phyloP scores from a whole-genome alignment of 2,797 vertebrate species.

The Poecilia velifera region DNA sequence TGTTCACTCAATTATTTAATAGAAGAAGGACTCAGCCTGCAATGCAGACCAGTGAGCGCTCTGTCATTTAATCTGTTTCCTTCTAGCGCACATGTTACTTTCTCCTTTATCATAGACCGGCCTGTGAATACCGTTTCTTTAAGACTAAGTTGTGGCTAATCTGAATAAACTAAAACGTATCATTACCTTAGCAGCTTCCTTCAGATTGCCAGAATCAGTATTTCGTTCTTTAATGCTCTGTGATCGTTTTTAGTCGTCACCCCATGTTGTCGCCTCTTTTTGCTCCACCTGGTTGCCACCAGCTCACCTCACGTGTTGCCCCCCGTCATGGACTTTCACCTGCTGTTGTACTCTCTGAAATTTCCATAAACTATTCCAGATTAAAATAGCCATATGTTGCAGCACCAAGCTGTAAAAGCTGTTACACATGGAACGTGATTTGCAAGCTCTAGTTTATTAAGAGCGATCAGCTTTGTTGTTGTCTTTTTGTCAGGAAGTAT shows the following conservation, averaged over 20 bases:
- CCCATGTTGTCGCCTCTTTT: slow-evolving; percentile 24
- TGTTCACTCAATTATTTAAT: slow-evolving; percentile 69
- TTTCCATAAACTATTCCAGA: slow-evolving; percentile 49
- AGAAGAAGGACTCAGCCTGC: slow-evolving; percentile 38
- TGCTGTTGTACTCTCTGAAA: slow-evolving; percentile 25
- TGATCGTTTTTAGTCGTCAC: slow-evolving; percentile 13
- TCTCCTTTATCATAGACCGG: slow-evolving; percentile 5
- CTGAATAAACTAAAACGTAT: not conserved
- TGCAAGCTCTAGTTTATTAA: not conserved
- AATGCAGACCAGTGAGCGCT: slow-evolving; percentile 20
- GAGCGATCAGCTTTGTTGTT: not conserved
- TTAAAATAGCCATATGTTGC: slow-evolving; percentile 47
- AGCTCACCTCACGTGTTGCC: slow-evolving; percentile 27
- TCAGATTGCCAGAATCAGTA: not conserved
- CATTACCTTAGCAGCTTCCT: not conserved
- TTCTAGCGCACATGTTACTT: slow-evolving; percentile 13
- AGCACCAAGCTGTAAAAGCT: slow-evolving; percentile 49
- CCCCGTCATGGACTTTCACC: slow-evolving; percentile 2
- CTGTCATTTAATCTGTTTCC: slow-evolving; percentile 21
- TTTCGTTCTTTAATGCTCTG: not conserved
- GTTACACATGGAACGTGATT: slow-evolving; percentile 35
- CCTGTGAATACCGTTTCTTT: not conserved
- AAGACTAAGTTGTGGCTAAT: not conserved
- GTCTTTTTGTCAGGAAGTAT: not conserved
- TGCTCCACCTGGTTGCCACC: slow-evolving; percentile 39